Conservation (phyloP, 1,140 invertebrate genomes). For the Drosophila erecta region DNA sequence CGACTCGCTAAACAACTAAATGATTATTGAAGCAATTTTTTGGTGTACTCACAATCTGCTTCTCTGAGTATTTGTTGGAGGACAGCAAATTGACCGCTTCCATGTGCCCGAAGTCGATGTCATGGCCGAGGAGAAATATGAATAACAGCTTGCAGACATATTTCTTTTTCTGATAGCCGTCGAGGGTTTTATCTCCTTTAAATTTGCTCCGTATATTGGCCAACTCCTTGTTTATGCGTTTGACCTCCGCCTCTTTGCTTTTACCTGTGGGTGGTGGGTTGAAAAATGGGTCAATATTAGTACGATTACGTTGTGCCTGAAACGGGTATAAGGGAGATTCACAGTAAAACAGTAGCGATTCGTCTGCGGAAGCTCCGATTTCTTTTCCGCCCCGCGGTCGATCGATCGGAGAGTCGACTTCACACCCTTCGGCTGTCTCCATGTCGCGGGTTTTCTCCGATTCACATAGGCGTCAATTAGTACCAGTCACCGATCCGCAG, state of each 20-base stretch:
- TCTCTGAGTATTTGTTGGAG: conserved; percentile 99
- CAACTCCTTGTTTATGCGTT: conserved; percentile 99
- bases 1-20: background rate
- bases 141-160: conserved; percentile 99
- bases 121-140: conserved; percentile 99
- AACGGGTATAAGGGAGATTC: conserved; percentile 24
- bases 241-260: conserved; percentile 99
- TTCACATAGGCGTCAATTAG: conserved; percentile 66
- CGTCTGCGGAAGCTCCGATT: conserved; percentile 18
- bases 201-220: conserved; percentile 99
- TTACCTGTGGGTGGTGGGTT: conserved; percentile 89
- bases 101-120: conserved; percentile 99
- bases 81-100: conserved; percentile 99
- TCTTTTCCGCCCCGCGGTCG: conserved; percentile 15
- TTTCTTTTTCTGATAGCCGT: conserved; percentile 99
- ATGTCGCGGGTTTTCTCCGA: conserved; percentile 14
- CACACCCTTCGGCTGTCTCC: conserved; percentile 18
- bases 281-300: conserved; percentile 4
- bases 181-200: conserved; percentile 99
- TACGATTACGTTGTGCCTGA: too few relatives aligned
- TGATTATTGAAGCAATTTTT: conserved; percentile 30
- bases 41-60: conserved; percentile 97
- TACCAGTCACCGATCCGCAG: conserved; percentile 70
- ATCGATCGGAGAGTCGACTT: conserved; percentile 47
- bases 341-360: conserved; percentile 30